Evolutionary conservation across 2,113 vertebrate genomes (phyloP).

Genomic region (Sylvietta virens): DNA sequence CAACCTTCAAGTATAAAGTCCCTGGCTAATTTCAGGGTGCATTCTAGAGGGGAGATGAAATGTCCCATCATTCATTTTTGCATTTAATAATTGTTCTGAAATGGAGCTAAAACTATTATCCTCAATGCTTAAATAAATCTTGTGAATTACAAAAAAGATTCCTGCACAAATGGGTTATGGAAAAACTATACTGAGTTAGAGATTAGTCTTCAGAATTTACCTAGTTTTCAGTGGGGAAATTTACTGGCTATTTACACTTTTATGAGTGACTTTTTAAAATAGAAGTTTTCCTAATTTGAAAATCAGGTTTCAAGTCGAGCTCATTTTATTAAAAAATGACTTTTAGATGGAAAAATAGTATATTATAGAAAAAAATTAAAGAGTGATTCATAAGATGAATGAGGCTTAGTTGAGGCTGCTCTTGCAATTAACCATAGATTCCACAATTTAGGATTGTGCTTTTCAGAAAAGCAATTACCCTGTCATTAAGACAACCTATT

Average conservation of each 20-base stretch:
- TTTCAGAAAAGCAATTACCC: not conserved
- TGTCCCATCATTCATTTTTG: not conserved
- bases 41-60: not conserved
- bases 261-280: not conserved
- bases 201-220: not conserved
- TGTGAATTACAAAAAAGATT: not conserved
- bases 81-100: slow-evolving; percentile 1
- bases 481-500: not conserved
- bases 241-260: not conserved
- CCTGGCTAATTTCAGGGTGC: slow-evolving; percentile 39
- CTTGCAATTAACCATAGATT: not conserved
- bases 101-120: not conserved
- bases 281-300: not conserved
- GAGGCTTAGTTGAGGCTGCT: not conserved
- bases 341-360: not conserved
- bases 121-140: not conserved
- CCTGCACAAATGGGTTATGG: not conserved
- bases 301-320: not conserved
- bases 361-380: not conserved
- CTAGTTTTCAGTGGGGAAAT: not conserved
- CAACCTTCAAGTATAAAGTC: slow-evolving; percentile 51
- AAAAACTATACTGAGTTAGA: not conserved
- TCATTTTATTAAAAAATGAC: not conserved
- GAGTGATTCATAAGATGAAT: not conserved
- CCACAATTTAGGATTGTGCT: not conserved